Percentiles rank a stretch among this genome's conserved stretches.
Conservation (phyloP, 1,140 invertebrate genomes). For the Chelonus insularis region DNA sequence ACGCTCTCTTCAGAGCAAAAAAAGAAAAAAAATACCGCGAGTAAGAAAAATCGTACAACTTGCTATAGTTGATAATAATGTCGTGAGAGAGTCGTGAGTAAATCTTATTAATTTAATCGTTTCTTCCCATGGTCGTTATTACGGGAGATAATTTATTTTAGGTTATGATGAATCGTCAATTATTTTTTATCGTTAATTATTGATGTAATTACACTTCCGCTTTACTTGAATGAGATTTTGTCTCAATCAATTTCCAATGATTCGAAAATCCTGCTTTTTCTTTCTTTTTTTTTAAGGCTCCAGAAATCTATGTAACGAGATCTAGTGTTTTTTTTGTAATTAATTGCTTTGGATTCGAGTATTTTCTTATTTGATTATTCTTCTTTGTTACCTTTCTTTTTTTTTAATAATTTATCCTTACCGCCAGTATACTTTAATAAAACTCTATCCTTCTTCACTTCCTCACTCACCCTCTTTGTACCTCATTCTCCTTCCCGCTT, state of each 20-base stretch:
- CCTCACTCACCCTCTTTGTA: not conserved
- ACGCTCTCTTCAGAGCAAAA: not conserved
- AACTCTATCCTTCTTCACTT: not conserved
- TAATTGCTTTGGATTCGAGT: not conserved
- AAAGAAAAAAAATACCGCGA: not conserved
- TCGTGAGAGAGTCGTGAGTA: not conserved
- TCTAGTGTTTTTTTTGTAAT: no score
- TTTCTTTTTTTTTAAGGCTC: no score
- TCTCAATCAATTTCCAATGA: no score
- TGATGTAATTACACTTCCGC: no score
- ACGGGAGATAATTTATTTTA: not conserved
- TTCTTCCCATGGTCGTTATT: conserved; percentile 7
- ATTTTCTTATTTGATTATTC: not conserved
- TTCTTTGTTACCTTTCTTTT: not conserved
- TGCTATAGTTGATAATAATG: no score
- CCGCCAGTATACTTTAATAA: conserved; percentile 6
- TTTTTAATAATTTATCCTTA: conserved; percentile 5
- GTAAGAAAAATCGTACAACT: no score
- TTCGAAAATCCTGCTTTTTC: no score
- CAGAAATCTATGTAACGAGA: no score
- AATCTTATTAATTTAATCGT: not conserved
- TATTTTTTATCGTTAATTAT: no score
- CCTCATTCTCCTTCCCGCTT: not conserved
- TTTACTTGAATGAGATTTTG: no score
- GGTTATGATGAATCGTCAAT: not conserved